Evolutionary conservation across 2,797 vertebrate genomes (phyloP), one percentile per base, ranked within the genome.

Genomic region (Poeciliopsis infans): DNA sequence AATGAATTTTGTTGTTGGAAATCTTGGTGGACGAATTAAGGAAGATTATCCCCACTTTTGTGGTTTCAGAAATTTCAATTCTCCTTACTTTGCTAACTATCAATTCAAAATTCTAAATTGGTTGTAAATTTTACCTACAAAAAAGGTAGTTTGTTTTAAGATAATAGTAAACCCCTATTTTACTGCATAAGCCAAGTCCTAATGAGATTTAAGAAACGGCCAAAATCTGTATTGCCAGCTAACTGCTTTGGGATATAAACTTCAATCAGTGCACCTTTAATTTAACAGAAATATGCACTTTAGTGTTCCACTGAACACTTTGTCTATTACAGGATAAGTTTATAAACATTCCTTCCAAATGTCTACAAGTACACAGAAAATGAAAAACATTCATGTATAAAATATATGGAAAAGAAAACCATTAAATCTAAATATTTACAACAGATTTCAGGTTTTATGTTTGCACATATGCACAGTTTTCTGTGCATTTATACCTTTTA

Each of bases 401-500:
- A 39, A 36, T 36, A 8, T 20, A 66, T 66, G 6, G 11, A 66
- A 66, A 7, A 23, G 0, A 66, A 66, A 66, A 66, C 36, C 7
- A 20, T 2, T 39, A 8, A 66, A 7, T 2, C 15, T 39, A 20
- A 36, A 20, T 4, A 8, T 66, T 20, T 7, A 39, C 18, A 39
- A 39, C 5, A 36, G 16, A 16, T 33, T 36, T 64, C 8, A 68
- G 64, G 33, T 68, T 41, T 36, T 33, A 36, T 64, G 7, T 18
- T 36, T 18, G 33, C n/a, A 64, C 28, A 49, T 33, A n/a, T 61
- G 20, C 55, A 43, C 25, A 46, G 18, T 47, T 41, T 78, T 51
- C n/a, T 68, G 31, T 77, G 33, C 64, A 49, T 79, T 72, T 74
- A 46, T 51, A 33, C n/a, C 33, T 64, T 31, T 51, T 49, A 82